Evolutionary conservation across 1,140 invertebrate species (phyloP).

Genomic region (Oscheius sp.): DNA sequence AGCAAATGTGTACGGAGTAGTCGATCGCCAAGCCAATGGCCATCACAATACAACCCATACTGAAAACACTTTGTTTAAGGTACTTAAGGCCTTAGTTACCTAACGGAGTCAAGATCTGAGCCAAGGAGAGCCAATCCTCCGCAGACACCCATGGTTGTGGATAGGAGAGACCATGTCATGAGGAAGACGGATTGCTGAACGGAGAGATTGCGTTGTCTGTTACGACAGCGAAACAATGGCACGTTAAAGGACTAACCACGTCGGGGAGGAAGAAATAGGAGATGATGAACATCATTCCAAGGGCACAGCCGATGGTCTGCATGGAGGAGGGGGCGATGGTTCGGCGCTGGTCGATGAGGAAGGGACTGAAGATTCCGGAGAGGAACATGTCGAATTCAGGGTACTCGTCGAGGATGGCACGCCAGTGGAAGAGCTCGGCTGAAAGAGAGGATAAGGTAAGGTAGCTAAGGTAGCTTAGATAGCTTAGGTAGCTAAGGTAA

Average conservation of each 20-base stretch:
- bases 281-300: constrained; percentile 56
- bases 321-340: constrained; percentile 60
- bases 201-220: too few relatives aligned
- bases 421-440: constrained; percentile 58
- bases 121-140: constrained; percentile 60
- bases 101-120: constrained; percentile 59
- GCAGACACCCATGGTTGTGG: constrained; percentile 60
- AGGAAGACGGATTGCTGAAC: constrained; percentile 59
- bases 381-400: constrained; percentile 59
- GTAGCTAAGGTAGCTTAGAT: too few relatives aligned
- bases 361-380: constrained; percentile 57
- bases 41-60: constrained; percentile 58
- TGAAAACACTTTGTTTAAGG: constrained; percentile 5
- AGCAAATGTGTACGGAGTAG: constrained; percentile 60
- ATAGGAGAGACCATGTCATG: constrained; percentile 60
- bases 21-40: constrained; percentile 60
- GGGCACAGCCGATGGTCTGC: constrained; percentile 59
- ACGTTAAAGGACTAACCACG: constrained; percentile 6
- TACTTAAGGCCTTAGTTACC: constrained; percentile 29
- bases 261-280: constrained; percentile 59
- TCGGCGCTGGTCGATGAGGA: constrained; percentile 58
- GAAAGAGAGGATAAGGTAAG: neutral
- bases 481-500: neutral
- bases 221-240: too few relatives aligned
- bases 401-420: constrained; percentile 54